A percentile compares a stretch with the other conserved stretches of the same genome.
These are phyloP conservation scores for Danaus chrysippus DNA, from an alignment of 2,888 invertebrate genomes.

Conservation along the genomic window DNA sequence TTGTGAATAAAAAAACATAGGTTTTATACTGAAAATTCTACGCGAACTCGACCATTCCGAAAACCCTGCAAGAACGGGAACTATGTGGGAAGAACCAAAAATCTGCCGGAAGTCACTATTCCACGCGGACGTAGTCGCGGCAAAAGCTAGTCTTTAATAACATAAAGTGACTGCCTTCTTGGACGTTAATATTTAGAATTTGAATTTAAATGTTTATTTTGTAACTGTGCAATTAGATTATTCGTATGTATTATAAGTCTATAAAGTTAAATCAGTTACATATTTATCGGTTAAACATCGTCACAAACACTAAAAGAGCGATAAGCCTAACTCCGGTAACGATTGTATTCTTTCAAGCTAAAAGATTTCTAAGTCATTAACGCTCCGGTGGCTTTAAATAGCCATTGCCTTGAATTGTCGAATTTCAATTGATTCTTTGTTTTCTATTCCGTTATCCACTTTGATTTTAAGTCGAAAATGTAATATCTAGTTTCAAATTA, in stretches of 20 bases:
- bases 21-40: too few species aligned
- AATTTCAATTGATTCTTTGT: constrained; percentile 27
- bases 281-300: neutral
- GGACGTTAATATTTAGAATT: too few species aligned
- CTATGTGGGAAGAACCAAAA: too few species aligned
- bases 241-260: too few species aligned
- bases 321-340: neutral
- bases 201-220: too few species aligned
- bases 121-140: too few species aligned
- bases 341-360: constrained; percentile 13
- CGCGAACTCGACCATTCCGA: too few species aligned
- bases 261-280: neutral
- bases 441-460: constrained; percentile 21
- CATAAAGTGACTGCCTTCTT: too few species aligned
- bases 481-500: neutral
- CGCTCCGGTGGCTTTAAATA: constrained; percentile 32
- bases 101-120: too few species aligned
- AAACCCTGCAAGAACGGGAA: too few species aligned
- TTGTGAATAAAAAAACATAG: too few species aligned
- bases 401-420: constrained; percentile 32
- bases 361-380: constrained; percentile 29
- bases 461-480: neutral
- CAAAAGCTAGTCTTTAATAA: too few species aligned
- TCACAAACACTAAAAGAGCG: neutral
- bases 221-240: neutral